Evolutionary conservation across 1,140 invertebrate species (phyloP).

Genomic region (Euborellia annulipes): DNA sequence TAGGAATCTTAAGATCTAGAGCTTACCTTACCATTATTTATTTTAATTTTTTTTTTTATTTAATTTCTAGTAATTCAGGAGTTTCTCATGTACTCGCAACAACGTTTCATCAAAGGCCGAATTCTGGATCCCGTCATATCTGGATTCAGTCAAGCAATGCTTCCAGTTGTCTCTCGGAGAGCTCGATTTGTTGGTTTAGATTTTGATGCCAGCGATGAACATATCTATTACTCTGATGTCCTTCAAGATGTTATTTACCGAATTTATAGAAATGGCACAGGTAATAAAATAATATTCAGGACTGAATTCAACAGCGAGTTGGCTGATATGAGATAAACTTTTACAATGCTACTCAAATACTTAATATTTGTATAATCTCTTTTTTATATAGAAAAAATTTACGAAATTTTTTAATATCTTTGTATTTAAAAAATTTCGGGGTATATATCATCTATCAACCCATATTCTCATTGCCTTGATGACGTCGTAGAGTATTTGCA

Average conservation of each 20-base stretch:
- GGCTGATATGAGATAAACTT: no score
- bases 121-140: constrained; percentile 76
- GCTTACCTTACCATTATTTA: no score
- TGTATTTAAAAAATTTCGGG: no score
- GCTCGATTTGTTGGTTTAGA: constrained; percentile 95
- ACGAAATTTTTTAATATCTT: no score
- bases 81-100: constrained; percentile 94
- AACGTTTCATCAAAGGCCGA: constrained; percentile 91
- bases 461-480: no score
- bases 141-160: constrained; percentile 86
- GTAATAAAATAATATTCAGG: constrained; percentile 19
- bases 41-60: constrained; percentile 7
- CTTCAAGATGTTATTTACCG: constrained; percentile 93
- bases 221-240: constrained; percentile 94
- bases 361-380: no score
- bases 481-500: no score
- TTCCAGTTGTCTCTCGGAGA: constrained; percentile 73
- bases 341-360: no score
- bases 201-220: constrained; percentile 79
- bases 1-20: no score
- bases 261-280: constrained; percentile 74
- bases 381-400: no score
- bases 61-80: constrained; percentile 51
- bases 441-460: no score
- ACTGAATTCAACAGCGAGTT: no score